phyloP scores from a whole-genome alignment of 2,113 vertebrate species.

The Melanocharis versteri region DNA sequence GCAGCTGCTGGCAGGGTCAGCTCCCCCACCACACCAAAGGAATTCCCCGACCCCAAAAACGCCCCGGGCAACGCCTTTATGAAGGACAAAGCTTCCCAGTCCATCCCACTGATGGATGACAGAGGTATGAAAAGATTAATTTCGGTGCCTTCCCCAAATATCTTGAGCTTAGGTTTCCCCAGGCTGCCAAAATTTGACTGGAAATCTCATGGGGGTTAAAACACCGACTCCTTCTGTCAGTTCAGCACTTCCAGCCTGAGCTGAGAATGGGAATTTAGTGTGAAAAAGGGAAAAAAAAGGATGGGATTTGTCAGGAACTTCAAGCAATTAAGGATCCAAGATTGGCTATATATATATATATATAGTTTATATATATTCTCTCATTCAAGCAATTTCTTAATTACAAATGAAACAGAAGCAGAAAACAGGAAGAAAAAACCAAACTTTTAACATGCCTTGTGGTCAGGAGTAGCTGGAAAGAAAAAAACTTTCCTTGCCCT shows the following conservation, averaged over 20 bases:
- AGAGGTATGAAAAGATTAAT: neutral
- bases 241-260: slow-evolving; percentile 27
- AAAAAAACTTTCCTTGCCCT: neutral
- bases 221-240: neutral
- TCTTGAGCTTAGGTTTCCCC: neutral
- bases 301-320: neutral
- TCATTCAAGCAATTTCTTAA: neutral
- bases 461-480: slow-evolving; percentile 17
- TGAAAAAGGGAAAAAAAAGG: neutral
- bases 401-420: slow-evolving; percentile 35
- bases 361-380: neutral
- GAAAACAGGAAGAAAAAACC: neutral
- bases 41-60: neutral
- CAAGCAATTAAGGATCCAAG: neutral
- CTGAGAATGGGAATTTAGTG: neutral
- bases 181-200: neutral
- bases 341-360: neutral
- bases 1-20: neutral
- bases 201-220: neutral
- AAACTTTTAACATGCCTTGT: neutral
- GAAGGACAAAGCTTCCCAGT: neutral
- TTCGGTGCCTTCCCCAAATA: neutral
- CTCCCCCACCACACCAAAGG: neutral
- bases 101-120: neutral
- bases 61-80: neutral